Evolutionary conservation across 2,797 vertebrate genomes (phyloP).

Genomic region (Etheostoma perlongum): DNA sequence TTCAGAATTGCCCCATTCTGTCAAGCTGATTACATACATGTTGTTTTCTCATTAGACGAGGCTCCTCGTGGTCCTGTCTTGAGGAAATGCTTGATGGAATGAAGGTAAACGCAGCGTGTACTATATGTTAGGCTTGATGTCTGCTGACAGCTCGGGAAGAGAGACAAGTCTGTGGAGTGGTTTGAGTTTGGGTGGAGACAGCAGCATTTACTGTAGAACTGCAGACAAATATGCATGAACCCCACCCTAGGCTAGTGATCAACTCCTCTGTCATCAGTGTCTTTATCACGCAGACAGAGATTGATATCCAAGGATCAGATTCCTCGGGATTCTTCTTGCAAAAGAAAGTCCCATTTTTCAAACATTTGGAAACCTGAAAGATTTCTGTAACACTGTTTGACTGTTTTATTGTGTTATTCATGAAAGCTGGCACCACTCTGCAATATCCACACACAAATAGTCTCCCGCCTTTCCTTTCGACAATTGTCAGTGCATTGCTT

Average conservation of each 20-base stretch:
- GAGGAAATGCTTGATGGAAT: constrained; percentile 69
- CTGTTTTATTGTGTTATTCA: constrained; percentile 73
- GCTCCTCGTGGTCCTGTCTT: constrained; percentile 69
- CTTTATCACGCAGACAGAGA: constrained; percentile 83
- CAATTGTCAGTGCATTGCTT: constrained; percentile 58
- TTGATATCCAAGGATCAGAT: constrained; percentile 80
- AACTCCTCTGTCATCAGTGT: constrained; percentile 82
- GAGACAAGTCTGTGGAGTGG: constrained; percentile 78
- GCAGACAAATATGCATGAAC: constrained; percentile 83
- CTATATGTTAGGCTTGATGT: constrained; percentile 71
- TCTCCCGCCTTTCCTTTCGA: constrained; percentile 44
- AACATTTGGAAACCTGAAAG: constrained; percentile 66
- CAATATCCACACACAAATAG: constrained; percentile 63
- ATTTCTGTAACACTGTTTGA: constrained; percentile 49
- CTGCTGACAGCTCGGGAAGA: constrained; percentile 74
- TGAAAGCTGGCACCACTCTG: constrained; percentile 61
- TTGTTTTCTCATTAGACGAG: constrained; percentile 80
- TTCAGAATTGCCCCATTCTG: constrained; percentile 68
- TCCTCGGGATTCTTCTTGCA: constrained; percentile 69
- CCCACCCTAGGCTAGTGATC: constrained; percentile 81
- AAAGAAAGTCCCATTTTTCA: constrained; percentile 72
- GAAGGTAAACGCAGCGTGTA: constrained; percentile 70
- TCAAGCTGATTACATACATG: constrained; percentile 78
- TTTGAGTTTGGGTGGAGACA: constrained; percentile 84
- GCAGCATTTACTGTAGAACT: constrained; percentile 83